Percentiles rank a stretch among this genome's conserved stretches.
phyloP scores from a whole-genome alignment of 2,888 invertebrate genomes.

The Limenitis camilla region DNA sequence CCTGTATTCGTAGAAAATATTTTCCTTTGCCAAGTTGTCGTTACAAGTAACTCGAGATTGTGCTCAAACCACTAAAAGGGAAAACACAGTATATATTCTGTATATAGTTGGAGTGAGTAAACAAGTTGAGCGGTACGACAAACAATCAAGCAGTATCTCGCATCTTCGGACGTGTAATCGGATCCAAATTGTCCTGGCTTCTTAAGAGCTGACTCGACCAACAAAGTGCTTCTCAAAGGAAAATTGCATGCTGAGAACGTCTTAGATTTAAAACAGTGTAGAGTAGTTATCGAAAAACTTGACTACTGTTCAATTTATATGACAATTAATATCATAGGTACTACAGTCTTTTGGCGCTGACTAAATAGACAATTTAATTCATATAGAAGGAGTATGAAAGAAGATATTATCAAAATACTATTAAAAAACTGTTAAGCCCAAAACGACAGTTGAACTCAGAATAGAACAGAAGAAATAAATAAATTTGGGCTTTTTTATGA shows the following conservation, averaged over 20 bases:
- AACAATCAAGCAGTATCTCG: slow-evolving; percentile 50
- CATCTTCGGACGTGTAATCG: slow-evolving; percentile 53
- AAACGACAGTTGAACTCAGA: too few species aligned
- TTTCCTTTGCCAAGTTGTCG: slow-evolving; percentile 29
- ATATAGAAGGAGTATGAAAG: too few species aligned
- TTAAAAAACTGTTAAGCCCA: too few species aligned
- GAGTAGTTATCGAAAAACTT: too few species aligned
- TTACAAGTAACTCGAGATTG: slow-evolving; percentile 46
- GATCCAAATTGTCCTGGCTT: slow-evolving; percentile 53
- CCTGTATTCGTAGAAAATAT: slow-evolving; percentile 19
- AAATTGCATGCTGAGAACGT: slow-evolving; percentile 36
- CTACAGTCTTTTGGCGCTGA: too few species aligned
- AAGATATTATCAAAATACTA: too few species aligned
- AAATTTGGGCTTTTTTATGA: too few species aligned
- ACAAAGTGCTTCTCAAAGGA: slow-evolving; percentile 41
- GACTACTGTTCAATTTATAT: too few species aligned
- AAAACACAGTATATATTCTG: slow-evolving; percentile 42
- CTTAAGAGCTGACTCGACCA: slow-evolving; percentile 41
- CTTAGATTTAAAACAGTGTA: background rate
- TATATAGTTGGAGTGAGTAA: slow-evolving; percentile 42
- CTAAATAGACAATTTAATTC: too few species aligned
- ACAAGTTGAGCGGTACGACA: slow-evolving; percentile 48
- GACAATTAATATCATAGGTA: too few species aligned
- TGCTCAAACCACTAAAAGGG: slow-evolving; percentile 41
- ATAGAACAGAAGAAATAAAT: too few species aligned